Base-by-base conservation (phyloP, 1,140 invertebrate genomes). In the Stenopsyche tienmushanensis region DNA sequence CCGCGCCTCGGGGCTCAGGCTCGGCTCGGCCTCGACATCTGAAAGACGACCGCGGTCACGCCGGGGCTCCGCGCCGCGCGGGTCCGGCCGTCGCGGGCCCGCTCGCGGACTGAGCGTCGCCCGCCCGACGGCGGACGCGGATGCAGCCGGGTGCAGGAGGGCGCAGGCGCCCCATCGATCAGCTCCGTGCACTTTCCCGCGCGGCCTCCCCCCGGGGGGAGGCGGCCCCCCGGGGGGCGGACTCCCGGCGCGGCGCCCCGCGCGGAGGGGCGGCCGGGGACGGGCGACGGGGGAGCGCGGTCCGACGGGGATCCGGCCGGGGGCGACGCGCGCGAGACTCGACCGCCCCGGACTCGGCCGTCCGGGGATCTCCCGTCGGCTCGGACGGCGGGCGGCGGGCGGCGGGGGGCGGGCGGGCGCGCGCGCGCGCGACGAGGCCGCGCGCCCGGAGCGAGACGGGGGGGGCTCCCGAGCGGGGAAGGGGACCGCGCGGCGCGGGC, bases 91-190 rank as follows among this genome's bases (percentile, higher is more conserved):
- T 7, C 29, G 29, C 29, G 29, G 29, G 13, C 13, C 13, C 5
- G 5, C 5, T 13, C 23, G 57, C 42, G 23, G 21, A 60, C 57
- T 47, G 57, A 60, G 25, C 18, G 53, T 57, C 23, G 13, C 29
- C 20, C 29, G 57, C 26, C 47, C 57, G 52, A 57, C 58, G 47
- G 2, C 3, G 23, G 34, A 7, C 17, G 24, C 24, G 63, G 44
- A 59, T 58, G 55, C 55, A 65, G 13, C n/a, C 26, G 23, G 39
- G 23, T 62, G 49, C 29, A 39, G 26, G 3, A 59, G 13, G 7
- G 66, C 66, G 66, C 66, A 60, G 20, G 66, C 66, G 62, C 58
- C 25, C 8, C 23, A 69, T 69, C 66, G 66, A 69, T 69, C 62
- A 57, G 23, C 26, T 57, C 15, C 54, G 45, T 53, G 62, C 47